Evolutionary conservation across 2,888 invertebrate genomes (phyloP), one percentile per base, ranked within the genome.

Genomic region (Oxycera nigricornis): DNA sequence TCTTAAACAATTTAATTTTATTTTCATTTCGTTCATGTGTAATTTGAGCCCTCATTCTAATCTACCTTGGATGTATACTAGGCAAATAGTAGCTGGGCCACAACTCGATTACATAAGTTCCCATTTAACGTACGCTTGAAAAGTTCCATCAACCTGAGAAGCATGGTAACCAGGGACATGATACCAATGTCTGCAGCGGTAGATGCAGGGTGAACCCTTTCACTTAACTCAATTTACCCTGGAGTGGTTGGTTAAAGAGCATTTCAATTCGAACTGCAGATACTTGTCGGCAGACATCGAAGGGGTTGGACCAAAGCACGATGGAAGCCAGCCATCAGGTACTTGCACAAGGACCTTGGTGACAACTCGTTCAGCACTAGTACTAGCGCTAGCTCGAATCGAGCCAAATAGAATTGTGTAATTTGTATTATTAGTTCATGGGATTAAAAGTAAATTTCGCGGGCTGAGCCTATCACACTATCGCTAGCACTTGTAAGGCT

Each of bases 21-120:
- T 59, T 59, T 59, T 59, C 59, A 28, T 67, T 67, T 67, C 65
- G 65, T 46, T 67, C 24, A 14, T 67, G 41, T 67, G 65, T 67
- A 67, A 67, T 41, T 67, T 22, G 41, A 67, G 41, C 65, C 65
- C 65, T 67, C 65, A 67, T 67, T 41, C 41, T 67, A 67, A 39
- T 39, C 39, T 28, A 24, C 24, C 28, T 57, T 41, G n/a, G 39
- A 28, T 59, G 59, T 59, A 59, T 26, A 59, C 30, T 59, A 17
- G 30, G 30, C 30, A 59, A 59, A 59, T 28, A 59, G 28, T 11
- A n/a, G 26, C 14, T 1, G 59, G 59, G 30, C 59, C 59, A 59
- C 59, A 59, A 59, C 28, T 59, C 59, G 59, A 59, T 59, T 59
- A 26, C 30, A 59, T 59, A 59, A 59, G 59, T 59, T 26, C 26